Evolutionary conservation across 2,113 vertebrate genomes (phyloP).

Genomic region (Bujurquina vittata): DNA sequence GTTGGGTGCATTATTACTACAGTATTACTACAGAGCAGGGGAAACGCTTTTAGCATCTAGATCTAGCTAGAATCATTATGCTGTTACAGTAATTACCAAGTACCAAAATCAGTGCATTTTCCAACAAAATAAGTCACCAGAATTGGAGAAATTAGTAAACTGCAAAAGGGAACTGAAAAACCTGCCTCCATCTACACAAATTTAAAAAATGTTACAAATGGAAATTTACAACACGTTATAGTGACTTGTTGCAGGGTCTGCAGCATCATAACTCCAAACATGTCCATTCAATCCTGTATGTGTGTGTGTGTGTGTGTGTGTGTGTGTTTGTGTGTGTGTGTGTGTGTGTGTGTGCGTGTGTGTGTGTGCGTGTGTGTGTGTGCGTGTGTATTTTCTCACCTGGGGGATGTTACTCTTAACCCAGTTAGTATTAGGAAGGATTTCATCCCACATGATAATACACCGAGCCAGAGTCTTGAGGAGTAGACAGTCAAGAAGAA

Average conservation of each 20-base stretch:
- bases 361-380: not conserved
- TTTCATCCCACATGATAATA: slow-evolving; percentile 98
- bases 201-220: not conserved
- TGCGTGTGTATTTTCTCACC: slow-evolving; percentile 76
- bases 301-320: not conserved
- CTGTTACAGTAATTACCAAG: not conserved
- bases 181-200: not conserved
- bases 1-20: not conserved
- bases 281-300: not conserved
- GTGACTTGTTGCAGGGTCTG: not conserved
- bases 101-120: not conserved
- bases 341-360: not conserved
- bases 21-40: not conserved
- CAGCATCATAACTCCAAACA: not conserved
- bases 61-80: not conserved
- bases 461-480: slow-evolving; percentile 92
- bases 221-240: not conserved
- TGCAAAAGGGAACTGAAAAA: not conserved
- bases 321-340: not conserved
- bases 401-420: slow-evolving; percentile 96
- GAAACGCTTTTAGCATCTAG: not conserved
- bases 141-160: not conserved
- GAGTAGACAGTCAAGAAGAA: not conserved
- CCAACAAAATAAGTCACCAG: not conserved
- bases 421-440: slow-evolving; percentile 93